Base-by-base conservation (phyloP, 1,140 invertebrate species). In the Lasaia peninsularis region DNA sequence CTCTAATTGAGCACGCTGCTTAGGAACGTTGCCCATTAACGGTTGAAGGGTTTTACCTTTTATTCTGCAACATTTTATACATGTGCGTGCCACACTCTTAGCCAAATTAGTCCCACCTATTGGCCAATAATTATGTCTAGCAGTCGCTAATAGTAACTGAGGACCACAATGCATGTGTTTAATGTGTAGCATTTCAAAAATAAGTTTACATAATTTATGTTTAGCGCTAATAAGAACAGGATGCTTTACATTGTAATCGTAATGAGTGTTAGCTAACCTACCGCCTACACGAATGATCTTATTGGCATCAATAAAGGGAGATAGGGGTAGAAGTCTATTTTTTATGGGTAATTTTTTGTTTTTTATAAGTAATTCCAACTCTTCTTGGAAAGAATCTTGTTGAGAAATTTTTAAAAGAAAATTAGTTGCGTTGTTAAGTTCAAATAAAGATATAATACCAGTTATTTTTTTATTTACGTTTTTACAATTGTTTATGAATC, bases 1-100 rank as follows among this genome's bases (percentile, higher is more conserved):
- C 31, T 61, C 61, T 34, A 34, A n/a, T 5, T 34, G 10, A 34
- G 33, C 33, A 34, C 40, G 40, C 14, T 48, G 40, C 4, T 18
- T 20, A 48, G 40, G 40, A 6, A 48, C n/a, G 11, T 48, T 11
- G 10, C 40, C 40, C 40, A 48, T 48, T 48, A 48, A 2, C 10
- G 16, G 40, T 48, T 48, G 40, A 18, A 48, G 10, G 4, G 50
- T 52, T 33, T 52, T 52, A 16, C 20, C 50, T 6, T 52, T 31
- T 24, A 28, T 14, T 52, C 16, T 52, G 31, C 50, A 52, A 32
- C 50, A 52, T 14, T 8, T 12, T n/a, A 52, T 24, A 9, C 50
- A 28, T 2, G 50, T 31, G 16, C 11, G 50, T 12, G 31, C 50
- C 1, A 14, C 24, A 28, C 11, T 6, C 14, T 52, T 52, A 33